phyloP scores from a whole-genome alignment of 2,113 vertebrate species.

The Cebus imitator region DNA sequence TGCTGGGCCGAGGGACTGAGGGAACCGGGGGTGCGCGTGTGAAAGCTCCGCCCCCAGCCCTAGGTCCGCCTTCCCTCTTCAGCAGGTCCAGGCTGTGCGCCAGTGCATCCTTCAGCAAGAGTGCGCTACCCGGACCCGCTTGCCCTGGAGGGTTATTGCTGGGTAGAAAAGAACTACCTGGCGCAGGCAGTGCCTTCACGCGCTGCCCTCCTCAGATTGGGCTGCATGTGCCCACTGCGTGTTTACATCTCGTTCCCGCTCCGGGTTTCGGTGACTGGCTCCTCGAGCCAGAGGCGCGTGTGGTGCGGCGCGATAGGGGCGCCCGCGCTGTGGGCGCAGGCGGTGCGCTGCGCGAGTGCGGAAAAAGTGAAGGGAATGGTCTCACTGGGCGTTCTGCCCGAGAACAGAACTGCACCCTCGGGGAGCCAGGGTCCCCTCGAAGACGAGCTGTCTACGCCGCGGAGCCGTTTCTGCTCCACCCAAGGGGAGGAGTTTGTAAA shows the following conservation, averaged over 20 bases:
- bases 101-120: accelerated
- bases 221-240: background rate
- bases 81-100: accelerated
- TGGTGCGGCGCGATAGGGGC: slow-evolving; percentile 10
- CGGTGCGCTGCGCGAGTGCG: background rate
- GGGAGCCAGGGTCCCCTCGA: background rate
- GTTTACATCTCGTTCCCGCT: background rate
- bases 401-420: background rate
- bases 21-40: slow-evolving; percentile 25
- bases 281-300: background rate
- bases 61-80: slow-evolving; percentile 19
- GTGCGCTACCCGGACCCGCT: background rate
- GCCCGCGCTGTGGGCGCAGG: background rate
- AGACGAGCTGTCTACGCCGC: background rate
- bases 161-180: background rate
- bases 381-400: background rate
- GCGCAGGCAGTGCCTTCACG: background rate
- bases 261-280: background rate
- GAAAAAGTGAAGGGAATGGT: background rate
- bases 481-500: background rate
- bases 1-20: background rate
- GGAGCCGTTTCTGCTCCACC: background rate
- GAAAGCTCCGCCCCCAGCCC: slow-evolving; percentile 52
- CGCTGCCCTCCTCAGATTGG: background rate
- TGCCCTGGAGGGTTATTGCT: accelerated